phyloP scores from a whole-genome alignment of 2,113 vertebrate genomes.

The Neotoma lepida region DNA sequence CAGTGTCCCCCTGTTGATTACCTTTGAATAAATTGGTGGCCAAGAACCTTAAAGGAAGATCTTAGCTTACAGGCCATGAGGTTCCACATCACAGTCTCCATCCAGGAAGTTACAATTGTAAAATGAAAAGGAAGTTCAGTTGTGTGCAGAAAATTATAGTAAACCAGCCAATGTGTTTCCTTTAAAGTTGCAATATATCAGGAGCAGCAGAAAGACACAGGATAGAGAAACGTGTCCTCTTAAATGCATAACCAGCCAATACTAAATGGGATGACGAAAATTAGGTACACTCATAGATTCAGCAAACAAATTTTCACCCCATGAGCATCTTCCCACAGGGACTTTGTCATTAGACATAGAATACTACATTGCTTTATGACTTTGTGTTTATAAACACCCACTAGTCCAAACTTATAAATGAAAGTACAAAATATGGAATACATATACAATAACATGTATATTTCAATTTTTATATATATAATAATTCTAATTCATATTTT shows the following conservation, averaged over 20 bases:
- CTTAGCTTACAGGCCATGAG: fast-evolving
- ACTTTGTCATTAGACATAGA: background rate
- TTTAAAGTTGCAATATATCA: background rate
- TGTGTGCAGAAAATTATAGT: background rate
- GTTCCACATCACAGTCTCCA: background rate
- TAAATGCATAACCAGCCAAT: background rate
- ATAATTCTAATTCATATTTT: background rate
- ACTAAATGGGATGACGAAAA: background rate
- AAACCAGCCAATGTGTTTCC: background rate
- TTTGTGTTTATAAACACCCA: background rate
- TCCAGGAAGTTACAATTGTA: background rate
- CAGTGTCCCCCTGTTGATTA: background rate
- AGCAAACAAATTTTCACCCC: background rate
- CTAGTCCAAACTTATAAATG: background rate
- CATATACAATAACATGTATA: background rate
- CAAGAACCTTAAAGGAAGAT: background rate
- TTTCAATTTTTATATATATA: background rate
- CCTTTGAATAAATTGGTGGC: background rate
- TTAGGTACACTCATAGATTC: background rate
- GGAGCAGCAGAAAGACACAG: background rate
- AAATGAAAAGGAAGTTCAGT: background rate
- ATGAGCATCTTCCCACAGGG: background rate
- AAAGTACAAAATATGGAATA: background rate
- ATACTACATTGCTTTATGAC: background rate
- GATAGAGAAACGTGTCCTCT: background rate